phyloP scores from a whole-genome alignment of 2,888 invertebrate species.

The Adineta ricciae region DNA sequence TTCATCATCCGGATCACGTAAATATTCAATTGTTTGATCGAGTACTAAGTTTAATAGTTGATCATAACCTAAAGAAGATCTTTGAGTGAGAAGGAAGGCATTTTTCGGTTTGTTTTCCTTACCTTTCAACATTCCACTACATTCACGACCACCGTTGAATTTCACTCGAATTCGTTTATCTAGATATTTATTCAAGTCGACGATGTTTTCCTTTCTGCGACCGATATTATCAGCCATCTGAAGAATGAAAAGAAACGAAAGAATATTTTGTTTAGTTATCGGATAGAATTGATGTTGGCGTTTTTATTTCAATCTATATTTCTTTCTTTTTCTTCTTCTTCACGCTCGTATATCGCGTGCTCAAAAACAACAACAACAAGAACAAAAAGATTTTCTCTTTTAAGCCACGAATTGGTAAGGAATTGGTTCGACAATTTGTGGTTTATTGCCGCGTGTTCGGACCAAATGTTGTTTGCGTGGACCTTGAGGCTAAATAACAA shows the following conservation, averaged over 20 bases:
- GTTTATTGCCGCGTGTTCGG: slow-evolving; percentile 64
- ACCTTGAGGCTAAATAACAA: slow-evolving; percentile 62
- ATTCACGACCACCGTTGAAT: slow-evolving; percentile 79
- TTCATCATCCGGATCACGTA: slow-evolving; percentile 93
- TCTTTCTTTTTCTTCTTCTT: background rate
- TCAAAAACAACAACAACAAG: background rate
- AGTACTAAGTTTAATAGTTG: slow-evolving; percentile 87
- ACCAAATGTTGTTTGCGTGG: slow-evolving; percentile 79
- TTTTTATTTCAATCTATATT: background rate
- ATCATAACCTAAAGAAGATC: slow-evolving; percentile 58
- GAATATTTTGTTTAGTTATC: background rate
- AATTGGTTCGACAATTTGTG: slow-evolving; percentile 77
- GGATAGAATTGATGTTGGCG: background rate
- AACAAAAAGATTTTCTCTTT: slow-evolving; percentile 42
- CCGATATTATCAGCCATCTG: background rate
- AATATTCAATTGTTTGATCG: slow-evolving; percentile 87
- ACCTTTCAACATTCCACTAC: slow-evolving; percentile 82
- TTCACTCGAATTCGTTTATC: slow-evolving; percentile 96
- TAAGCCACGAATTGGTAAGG: slow-evolving; percentile 97
- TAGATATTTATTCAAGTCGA: slow-evolving; percentile 88
- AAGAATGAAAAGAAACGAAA: too few relatives aligned
- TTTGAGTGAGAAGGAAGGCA: too few relatives aligned
- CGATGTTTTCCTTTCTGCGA: slow-evolving; percentile 70
- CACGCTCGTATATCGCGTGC: background rate
- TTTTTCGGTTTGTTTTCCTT: slow-evolving; percentile 35